Evolutionary conservation across 2,888 invertebrate genomes (phyloP).

Genomic region (Himalopsyche anomala): DNA sequence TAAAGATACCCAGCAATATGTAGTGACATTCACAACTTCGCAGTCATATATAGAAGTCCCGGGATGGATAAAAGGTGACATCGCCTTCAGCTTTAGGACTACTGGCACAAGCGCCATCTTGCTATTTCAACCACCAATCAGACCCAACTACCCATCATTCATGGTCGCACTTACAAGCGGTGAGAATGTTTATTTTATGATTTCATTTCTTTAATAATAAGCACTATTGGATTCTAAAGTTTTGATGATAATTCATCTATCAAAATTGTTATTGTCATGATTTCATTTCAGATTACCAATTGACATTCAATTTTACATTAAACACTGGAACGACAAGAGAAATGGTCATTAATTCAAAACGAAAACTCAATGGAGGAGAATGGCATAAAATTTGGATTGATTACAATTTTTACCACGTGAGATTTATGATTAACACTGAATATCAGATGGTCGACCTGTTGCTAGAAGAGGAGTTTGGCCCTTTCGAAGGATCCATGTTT

Average conservation of each 20-base stretch:
- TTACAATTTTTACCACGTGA: conserved; percentile 94
- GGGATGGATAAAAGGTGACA: conserved; percentile 94
- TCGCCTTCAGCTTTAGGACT: conserved; percentile 94
- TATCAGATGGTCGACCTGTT: conserved; percentile 91
- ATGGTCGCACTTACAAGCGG: conserved; percentile 93
- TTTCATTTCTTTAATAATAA: background rate
- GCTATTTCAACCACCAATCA: conserved; percentile 92
- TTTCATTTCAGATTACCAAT: conserved; percentile 82
- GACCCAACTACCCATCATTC: conserved; percentile 92
- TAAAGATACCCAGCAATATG: conserved; percentile 92
- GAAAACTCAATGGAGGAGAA: conserved; percentile 92
- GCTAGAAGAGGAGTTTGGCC: conserved; percentile 92
- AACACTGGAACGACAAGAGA: conserved; percentile 90
- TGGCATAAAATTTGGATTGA: conserved; percentile 98
- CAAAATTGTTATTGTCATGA: conserved; percentile 54
- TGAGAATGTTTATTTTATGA: conserved; percentile 68
- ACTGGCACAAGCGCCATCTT: conserved; percentile 93
- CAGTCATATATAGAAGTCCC: conserved; percentile 95
- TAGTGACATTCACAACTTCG: conserved; percentile 95
- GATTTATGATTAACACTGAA: conserved; percentile 94
- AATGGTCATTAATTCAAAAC: conserved; percentile 87
- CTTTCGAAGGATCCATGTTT: conserved; percentile 95
- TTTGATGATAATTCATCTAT: too few species aligned
- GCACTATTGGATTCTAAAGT: too few species aligned
- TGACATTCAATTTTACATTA: conserved; percentile 92